These are phyloP conservation scores for Drosophila ochracea DNA, from an alignment of 2,888 invertebrate species.

Conservation along the genomic window DNA sequence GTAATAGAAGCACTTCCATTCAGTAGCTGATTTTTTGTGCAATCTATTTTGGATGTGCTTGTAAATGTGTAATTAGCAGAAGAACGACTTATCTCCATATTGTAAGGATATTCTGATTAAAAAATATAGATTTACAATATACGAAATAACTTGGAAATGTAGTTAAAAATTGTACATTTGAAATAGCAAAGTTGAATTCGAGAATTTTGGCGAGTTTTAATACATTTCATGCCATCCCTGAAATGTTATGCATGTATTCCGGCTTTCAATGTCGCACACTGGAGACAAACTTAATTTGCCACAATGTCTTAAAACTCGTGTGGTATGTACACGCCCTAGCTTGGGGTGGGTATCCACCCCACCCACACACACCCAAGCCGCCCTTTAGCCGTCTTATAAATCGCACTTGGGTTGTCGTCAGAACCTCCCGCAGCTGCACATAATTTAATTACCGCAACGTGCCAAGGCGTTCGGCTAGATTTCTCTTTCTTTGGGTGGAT, in stretches of 20 bases:
- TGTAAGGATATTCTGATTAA: too few species aligned
- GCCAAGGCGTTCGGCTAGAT: slow-evolving; percentile 48
- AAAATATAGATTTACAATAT: background rate
- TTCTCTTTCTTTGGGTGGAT: slow-evolving; percentile 2
- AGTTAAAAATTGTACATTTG: background rate
- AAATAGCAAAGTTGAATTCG: too few species aligned
- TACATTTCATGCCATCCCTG: background rate
- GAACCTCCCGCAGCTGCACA: slow-evolving; percentile 54
- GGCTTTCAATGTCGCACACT: slow-evolving; percentile 24
- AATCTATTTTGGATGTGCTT: background rate
- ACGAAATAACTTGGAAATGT: background rate
- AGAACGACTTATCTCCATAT: background rate
- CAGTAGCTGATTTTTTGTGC: background rate
- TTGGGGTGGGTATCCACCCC: background rate
- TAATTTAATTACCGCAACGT: slow-evolving; percentile 73
- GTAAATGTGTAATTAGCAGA: background rate
- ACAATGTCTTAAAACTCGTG: slow-evolving; percentile 32
- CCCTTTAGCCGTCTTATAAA: background rate
- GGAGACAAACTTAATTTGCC: slow-evolving; percentile 58
- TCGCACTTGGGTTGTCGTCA: slow-evolving; percentile 5
- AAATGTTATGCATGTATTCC: slow-evolving; percentile 6
- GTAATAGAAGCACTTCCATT: background rate
- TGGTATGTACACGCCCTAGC: background rate
- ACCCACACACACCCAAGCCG: background rate
- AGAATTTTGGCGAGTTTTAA: background rate